Conservation (phyloP, 2,888 invertebrate genomes). For the Gonocerus acuteangulatus region DNA sequence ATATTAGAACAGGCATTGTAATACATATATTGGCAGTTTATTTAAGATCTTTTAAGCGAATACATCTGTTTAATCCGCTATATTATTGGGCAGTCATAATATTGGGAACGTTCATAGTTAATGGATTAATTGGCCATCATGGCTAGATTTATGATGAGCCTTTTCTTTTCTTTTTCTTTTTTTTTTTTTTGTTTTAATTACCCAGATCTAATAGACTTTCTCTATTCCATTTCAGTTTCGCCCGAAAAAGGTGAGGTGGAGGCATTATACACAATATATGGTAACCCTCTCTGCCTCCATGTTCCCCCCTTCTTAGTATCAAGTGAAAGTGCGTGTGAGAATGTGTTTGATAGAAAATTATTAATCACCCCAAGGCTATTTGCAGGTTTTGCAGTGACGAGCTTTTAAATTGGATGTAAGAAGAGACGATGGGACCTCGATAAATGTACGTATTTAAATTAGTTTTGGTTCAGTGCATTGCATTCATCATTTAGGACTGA, state of each 20-base stretch:
- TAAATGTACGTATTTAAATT: slow-evolving; percentile 48
- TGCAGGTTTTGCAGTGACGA: slow-evolving; percentile 46
- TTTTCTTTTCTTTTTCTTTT: slow-evolving; percentile 5
- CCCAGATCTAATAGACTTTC: slow-evolving; percentile 32
- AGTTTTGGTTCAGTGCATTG: slow-evolving; percentile 32
- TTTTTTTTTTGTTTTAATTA: slow-evolving; percentile 16
- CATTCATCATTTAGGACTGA: slow-evolving; percentile 21
- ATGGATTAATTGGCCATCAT: not conserved
- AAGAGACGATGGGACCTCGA: slow-evolving; percentile 40
- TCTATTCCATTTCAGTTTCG: slow-evolving; percentile 27
- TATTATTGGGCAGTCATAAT: no score
- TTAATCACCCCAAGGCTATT: slow-evolving; percentile 54
- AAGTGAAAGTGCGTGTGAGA: slow-evolving; percentile 28
- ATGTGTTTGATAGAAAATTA: slow-evolving; percentile 45
- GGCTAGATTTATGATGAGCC: slow-evolving; percentile 20
- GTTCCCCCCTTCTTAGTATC: slow-evolving; percentile 1
- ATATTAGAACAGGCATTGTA: no score
- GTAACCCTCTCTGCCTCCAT: slow-evolving; percentile 9
- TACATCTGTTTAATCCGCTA: no score
- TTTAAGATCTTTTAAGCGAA: no score
- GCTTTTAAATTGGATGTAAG: slow-evolving; percentile 33
- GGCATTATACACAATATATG: slow-evolving; percentile 12
- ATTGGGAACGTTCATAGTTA: no score
- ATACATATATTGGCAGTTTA: no score
- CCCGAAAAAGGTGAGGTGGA: slow-evolving; percentile 16